A percentile compares a stretch with the other conserved stretches of the same genome.
Conservation (phyloP, 1,140 invertebrate genomes). For the Pollicipes pollicipes region DNA sequence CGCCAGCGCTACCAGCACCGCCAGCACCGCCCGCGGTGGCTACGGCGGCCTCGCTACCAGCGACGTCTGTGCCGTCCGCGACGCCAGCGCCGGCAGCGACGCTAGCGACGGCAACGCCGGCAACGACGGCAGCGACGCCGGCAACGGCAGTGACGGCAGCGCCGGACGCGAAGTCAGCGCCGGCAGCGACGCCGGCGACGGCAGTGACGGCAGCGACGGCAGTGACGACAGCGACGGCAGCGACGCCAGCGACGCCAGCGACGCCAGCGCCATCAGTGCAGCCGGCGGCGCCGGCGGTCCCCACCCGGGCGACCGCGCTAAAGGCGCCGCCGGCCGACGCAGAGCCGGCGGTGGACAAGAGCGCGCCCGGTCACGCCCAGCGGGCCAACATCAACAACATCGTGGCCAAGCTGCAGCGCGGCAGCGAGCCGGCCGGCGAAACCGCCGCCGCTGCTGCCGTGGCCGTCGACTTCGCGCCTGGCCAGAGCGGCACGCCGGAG, state of each 20-base stretch:
- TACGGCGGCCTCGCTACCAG: too few relatives aligned
- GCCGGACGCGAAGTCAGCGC: background rate
- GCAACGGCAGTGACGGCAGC: too few relatives aligned
- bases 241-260: too few relatives aligned
- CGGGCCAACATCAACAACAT: background rate
- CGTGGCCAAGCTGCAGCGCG: background rate
- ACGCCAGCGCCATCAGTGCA: too few relatives aligned
- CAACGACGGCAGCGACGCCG: too few relatives aligned
- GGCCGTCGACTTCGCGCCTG: background rate
- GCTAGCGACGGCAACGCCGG: background rate
- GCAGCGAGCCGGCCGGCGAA: background rate
- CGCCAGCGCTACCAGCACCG: too few relatives aligned
- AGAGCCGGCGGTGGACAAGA: background rate
- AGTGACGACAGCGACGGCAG: background rate
- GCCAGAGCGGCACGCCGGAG: background rate
- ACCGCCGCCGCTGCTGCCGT: too few relatives aligned
- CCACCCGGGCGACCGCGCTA: too few relatives aligned
- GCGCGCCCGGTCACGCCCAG: background rate
- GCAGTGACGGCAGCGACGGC: too few relatives aligned
- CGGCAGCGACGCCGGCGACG: too few relatives aligned
- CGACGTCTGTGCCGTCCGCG: too few relatives aligned
- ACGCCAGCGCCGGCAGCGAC: background rate
- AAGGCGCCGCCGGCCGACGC: background rate
- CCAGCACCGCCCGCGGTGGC: background rate
- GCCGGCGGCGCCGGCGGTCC: too few relatives aligned